Percentiles rank a stretch among this genome's conserved stretches.
phyloP scores from a whole-genome alignment of 2,888 invertebrate genomes.

The Drosophila dives region DNA sequence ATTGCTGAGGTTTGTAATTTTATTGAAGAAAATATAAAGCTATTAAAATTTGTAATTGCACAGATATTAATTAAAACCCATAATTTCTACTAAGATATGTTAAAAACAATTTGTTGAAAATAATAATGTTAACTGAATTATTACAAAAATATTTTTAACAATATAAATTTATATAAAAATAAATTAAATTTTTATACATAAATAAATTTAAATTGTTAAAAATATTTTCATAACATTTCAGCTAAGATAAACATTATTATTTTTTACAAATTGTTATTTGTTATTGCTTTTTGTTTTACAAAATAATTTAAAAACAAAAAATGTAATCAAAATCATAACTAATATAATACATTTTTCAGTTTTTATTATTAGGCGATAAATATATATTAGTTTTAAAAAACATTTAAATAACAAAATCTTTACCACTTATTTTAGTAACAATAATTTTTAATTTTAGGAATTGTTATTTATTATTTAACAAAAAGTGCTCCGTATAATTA shows the following conservation, averaged over 20 bases:
- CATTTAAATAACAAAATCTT: neutral
- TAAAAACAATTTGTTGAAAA: neutral
- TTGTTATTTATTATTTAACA: neutral
- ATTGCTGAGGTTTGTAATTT: neutral
- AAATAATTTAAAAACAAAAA: neutral
- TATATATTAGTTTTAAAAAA: neutral
- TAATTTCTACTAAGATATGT: neutral
- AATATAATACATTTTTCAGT: neutral
- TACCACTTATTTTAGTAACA: neutral
- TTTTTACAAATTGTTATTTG: too few species aligned
- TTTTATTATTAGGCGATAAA: neutral
- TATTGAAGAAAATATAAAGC: neutral
- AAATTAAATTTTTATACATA: too few species aligned
- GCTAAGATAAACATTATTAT: too few species aligned
- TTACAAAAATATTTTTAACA: neutral
- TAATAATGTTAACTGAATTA: neutral
- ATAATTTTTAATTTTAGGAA: neutral
- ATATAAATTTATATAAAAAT: too few species aligned
- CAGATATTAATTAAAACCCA: neutral
- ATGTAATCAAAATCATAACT: neutral
- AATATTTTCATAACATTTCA: too few species aligned
- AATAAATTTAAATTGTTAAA: too few species aligned
- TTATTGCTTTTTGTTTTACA: neutral
- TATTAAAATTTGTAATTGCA: neutral
- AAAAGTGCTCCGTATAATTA: neutral